Conservation (phyloP, 2,113 vertebrate species). For the Ammodytes dubius region DNA sequence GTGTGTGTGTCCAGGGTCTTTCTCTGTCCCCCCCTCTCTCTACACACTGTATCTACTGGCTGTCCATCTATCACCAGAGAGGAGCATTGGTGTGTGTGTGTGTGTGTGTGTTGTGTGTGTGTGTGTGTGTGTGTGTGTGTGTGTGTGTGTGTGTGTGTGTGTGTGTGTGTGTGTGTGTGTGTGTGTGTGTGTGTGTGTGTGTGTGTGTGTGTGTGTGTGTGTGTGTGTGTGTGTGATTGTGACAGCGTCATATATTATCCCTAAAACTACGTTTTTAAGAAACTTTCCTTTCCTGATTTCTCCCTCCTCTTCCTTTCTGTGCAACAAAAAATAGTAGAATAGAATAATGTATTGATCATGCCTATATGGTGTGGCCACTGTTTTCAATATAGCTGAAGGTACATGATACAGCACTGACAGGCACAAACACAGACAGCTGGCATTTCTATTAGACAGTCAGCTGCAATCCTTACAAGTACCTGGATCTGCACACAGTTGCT, state of each 20-base stretch:
- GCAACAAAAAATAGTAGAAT: constrained; percentile 2
- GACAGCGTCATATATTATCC: constrained; percentile 60
- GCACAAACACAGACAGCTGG: constrained; percentile 30
- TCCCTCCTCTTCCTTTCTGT: constrained; percentile 9
- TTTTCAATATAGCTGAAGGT: constrained; percentile 44
- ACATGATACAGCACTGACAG: constrained; percentile 40
- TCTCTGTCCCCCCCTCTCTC: not conserved
- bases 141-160: constrained; percentile 24
- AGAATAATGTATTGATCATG: not conserved
- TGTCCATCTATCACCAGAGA: constrained; percentile 40
- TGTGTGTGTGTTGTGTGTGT: constrained; percentile 2
- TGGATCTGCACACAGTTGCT: constrained; percentile 32
- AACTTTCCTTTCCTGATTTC: constrained; percentile 31
- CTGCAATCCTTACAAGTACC: constrained; percentile 47
- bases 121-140: constrained; percentile 13
- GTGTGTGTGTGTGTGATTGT: not conserved
- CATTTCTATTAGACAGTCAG: constrained; percentile 31
- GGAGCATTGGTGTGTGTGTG: constrained; percentile 6
- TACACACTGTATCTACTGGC: constrained; percentile 25
- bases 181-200: constrained; percentile 2
- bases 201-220: too few species aligned
- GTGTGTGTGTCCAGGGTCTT: not conserved
- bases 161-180: constrained; percentile 13
- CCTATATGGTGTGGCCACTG: constrained; percentile 26
- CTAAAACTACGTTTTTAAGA: constrained; percentile 28